These are phyloP conservation scores for Clarias platycephalus DNA, from an alignment of 2,797 vertebrate genomes.

Conservation along the genomic window DNA sequence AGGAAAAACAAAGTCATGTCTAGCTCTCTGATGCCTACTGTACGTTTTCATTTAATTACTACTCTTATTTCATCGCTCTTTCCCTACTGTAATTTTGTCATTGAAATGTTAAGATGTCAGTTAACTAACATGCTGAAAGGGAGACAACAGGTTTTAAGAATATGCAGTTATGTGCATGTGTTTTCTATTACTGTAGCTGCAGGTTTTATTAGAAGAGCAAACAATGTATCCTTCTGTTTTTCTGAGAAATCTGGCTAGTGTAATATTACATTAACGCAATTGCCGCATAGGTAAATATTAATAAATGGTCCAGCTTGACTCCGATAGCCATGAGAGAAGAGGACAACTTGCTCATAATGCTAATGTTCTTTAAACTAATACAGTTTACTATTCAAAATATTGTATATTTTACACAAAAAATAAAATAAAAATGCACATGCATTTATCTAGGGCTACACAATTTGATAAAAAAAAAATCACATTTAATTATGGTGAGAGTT, in stretches of 20 bases:
- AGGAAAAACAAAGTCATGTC: constrained; percentile 42
- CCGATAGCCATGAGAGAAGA: background rate
- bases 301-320: background rate
- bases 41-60: constrained; percentile 51
- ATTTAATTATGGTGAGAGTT: no score
- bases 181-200: background rate
- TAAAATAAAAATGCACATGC: background rate
- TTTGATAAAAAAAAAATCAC: background rate
- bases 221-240: background rate
- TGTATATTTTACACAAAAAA: background rate
- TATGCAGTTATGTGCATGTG: background rate
- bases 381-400: background rate
- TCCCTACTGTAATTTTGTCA: constrained; percentile 31
- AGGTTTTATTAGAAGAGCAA: background rate
- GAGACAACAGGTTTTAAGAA: background rate
- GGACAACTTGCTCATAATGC: background rate
- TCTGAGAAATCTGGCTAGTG: background rate
- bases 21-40: constrained; percentile 25
- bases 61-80: constrained; percentile 8
- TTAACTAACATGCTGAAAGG: constrained; percentile 18
- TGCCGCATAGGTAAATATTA: background rate
- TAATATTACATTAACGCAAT: background rate
- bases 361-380: background rate
- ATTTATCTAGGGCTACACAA: no score
- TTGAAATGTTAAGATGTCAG: constrained; percentile 29